Conservation (phyloP, 2,113 vertebrate species). For the Redunca redunca region DNA sequence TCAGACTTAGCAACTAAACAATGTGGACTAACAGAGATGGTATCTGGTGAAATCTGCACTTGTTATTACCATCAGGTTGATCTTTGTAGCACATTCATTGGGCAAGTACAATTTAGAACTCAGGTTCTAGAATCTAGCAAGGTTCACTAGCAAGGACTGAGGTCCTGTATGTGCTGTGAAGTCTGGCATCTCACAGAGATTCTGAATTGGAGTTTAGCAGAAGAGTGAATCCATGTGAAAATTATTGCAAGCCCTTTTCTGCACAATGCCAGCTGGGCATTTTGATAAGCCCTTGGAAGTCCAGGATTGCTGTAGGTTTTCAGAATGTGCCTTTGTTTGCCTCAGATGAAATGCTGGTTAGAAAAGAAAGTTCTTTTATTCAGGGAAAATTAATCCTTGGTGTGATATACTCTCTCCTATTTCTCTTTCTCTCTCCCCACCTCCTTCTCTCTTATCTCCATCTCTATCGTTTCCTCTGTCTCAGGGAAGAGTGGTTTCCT, state of each 20-base stretch:
- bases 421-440: neutral
- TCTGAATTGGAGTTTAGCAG: neutral
- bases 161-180: neutral
- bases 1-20: neutral
- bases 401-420: neutral
- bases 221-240: neutral
- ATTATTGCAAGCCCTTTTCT: neutral
- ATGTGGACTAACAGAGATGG: neutral
- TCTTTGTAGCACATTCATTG: neutral
- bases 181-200: neutral
- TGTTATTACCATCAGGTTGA: neutral
- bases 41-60: neutral
- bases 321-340: neutral
- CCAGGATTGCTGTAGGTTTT: neutral
- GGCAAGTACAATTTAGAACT: neutral
- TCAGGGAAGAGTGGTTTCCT: conserved; percentile 12
- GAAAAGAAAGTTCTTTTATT: neutral
- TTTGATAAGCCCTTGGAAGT: neutral
- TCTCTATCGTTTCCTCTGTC: neutral
- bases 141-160: neutral
- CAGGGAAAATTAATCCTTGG: neutral
- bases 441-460: too few relatives aligned
- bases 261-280: neutral
- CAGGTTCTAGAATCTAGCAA: neutral
- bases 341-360: neutral